A percentile compares a stretch with the other conserved stretches of the same genome.
These are phyloP conservation scores for Aptenodytes patagonicus DNA, from an alignment of 2,113 vertebrate species.

Conservation along the genomic window DNA sequence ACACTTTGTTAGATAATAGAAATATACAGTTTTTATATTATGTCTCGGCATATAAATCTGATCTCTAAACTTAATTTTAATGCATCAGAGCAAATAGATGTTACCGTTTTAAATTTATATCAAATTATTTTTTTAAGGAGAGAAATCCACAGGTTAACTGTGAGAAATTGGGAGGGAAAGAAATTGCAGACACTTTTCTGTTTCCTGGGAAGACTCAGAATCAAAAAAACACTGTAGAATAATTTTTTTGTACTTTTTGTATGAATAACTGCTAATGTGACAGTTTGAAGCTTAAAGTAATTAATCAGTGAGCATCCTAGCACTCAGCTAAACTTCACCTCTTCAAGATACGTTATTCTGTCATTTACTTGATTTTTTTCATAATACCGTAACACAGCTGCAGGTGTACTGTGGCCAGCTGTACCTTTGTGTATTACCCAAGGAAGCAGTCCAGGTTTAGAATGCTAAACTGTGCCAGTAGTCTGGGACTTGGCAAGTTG, in stretches of 20 bases:
- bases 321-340: background rate
- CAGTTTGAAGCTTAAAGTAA: background rate
- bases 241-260: conserved; percentile 63
- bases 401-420: background rate
- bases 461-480: background rate
- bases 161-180: background rate
- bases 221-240: conserved; percentile 21
- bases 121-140: background rate
- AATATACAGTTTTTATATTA: conserved; percentile 55
- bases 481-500: background rate
- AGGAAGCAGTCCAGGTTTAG: background rate
- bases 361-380: background rate
- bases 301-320: background rate
- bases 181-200: background rate
- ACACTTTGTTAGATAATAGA: conserved; percentile 12
- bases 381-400: background rate
- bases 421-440: background rate
- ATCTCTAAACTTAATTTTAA: conserved; percentile 60
- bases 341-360: background rate
- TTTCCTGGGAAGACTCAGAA: conserved; percentile 36
- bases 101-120: conserved; percentile 44
- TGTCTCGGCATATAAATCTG: conserved; percentile 53
- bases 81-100: conserved; percentile 20
- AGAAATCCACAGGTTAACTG: conserved; percentile 1
- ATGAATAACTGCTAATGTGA: conserved; percentile 36